Base-by-base conservation (phyloP, 2,888 invertebrate genomes). In the Bibio marci region DNA sequence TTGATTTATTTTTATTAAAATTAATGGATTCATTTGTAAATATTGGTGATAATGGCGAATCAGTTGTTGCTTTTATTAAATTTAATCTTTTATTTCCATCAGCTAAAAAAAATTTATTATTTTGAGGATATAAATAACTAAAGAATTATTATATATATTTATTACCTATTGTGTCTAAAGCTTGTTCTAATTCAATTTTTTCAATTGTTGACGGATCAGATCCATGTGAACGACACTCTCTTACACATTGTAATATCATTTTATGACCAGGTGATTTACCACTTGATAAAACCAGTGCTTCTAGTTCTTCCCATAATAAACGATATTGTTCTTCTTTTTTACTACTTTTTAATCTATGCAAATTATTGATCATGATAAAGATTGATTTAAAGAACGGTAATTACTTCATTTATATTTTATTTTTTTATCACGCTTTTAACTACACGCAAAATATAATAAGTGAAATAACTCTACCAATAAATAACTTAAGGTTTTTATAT, bases 271-370 rank as follows among this genome's bases (percentile, higher is more conserved):
- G 66, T 1, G 88, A 80, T 38, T 79, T 79, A 19, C 80, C 70
- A 56, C 83, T 80, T 19, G 76, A 73, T 39, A 82, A 76, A 1
- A 94, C 64, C 28, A 91, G 67, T 11, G 76, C 75, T 56, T 94
- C 94, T 35, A 94, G 58, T 56, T 95, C 94, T 25, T 73, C 70
- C 82, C 92, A 95, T 57, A 94, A 72, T 22, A 85, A 71, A 34
- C 85, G 75, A 65, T 94, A 94, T 50, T 90, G 88, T 52, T 94
- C 92, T 49, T 92, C 90, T 45, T 79, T 71, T 17, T 78, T 76
- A 10, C 62, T 62, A 2, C 65, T 64, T 47, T 58, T 59, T 3
- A 57, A 41, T 19, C 59, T 58, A 35, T 1, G n/a, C n/a, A n/a
- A n/a, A n/a, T n/a, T n/a, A n/a, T n/a, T n/a, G n/a, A n/a, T n/a